Base-by-base conservation (phyloP, 2,888 invertebrate species). In the Polietes domitor region DNA sequence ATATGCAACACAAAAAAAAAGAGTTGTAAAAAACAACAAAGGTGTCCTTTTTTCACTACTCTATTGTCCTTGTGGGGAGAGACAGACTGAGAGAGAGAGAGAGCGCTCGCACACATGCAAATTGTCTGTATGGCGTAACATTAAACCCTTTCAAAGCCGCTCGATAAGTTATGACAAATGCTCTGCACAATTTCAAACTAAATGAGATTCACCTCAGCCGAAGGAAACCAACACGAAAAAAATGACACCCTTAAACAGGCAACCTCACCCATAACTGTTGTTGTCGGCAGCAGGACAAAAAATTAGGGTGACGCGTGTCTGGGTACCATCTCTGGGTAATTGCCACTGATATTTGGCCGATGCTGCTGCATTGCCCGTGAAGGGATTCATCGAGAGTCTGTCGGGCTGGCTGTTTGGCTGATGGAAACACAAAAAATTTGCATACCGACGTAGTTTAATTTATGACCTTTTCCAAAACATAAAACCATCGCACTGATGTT, bases 371-470 rank as follows among this genome's bases (percentile, higher is more conserved):
- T 55, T n/a, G 1, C 37, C 28, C 2, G 21, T 26, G 15, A 12
- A 63, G 28, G n/a, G 37, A 15, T 61, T 41, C 41, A 70, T 5
- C 10, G 5, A 12, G 7, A 47, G n/a, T n/a, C n/a, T n/a, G n/a
- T n/a, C n/a, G n/a, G n/a, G n/a, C n/a, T n/a, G n/a, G n/a, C n/a
- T n/a, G n/a, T n/a, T n/a, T n/a, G 21, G 6, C 58, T 58, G 15
- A 58, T 21, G 58, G 24, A 41, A 63, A 21, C 10, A 7, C 7
- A 80, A 80, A 81, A 82, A 87, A 86, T 87, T 87, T 87, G 86
- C 87, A 87, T 87, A 86, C 82, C 75, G 83, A 85, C 80, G 72
- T 71, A 63, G 74, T 81, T 81, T 85, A 80, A 85, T 79, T 83
- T 84, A 85, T 82, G 58, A 65, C 77, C 82, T 85, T 78, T 82